Evolutionary conservation across 2,113 vertebrate genomes (phyloP).

Genomic region (Saguinus imperator): DNA sequence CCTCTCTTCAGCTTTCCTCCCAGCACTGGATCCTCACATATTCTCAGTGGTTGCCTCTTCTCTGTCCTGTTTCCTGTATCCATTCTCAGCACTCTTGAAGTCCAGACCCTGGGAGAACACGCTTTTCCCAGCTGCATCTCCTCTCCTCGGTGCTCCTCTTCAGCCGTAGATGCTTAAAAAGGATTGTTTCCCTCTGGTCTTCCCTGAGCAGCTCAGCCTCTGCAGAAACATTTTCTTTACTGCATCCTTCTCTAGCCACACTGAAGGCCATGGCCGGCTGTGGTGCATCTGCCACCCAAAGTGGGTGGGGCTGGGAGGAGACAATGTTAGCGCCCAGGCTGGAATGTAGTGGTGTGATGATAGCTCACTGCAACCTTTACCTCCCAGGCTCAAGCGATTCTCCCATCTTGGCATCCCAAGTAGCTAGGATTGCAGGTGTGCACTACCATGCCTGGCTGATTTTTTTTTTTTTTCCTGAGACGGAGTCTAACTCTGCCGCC

Average conservation of each 20-base stretch:
- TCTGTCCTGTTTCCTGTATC: constrained; percentile 94
- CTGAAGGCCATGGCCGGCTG: constrained; percentile 61
- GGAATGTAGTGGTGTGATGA: not conserved
- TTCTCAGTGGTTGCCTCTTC: constrained; percentile 92
- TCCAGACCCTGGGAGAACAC: constrained; percentile 88
- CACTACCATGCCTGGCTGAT: not conserved
- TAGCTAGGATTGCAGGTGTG: not conserved
- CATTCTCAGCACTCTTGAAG: constrained; percentile 93
- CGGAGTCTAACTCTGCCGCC: too few species aligned
- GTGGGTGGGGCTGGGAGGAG: not conserved
- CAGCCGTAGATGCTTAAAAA: constrained; percentile 92
- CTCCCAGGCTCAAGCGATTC: not conserved
- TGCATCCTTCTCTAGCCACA: constrained; percentile 84
- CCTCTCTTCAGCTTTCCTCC: constrained; percentile 90
- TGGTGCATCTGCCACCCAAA: not conserved
- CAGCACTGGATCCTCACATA: constrained; percentile 89
- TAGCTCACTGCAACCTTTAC: not conserved
- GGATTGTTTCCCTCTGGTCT: constrained; percentile 90
- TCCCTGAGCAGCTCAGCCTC: constrained; percentile 84
- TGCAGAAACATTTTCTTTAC: constrained; percentile 82
- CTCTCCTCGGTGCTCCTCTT: constrained; percentile 92
- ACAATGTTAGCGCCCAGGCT: not conserved
- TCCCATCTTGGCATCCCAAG: not conserved
- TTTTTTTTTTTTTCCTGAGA: not conserved
- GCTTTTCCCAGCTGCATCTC: constrained; percentile 91